These are phyloP conservation scores for Gasteruption jaculator DNA, from an alignment of 2,888 invertebrate genomes.

Conservation along the genomic window DNA sequence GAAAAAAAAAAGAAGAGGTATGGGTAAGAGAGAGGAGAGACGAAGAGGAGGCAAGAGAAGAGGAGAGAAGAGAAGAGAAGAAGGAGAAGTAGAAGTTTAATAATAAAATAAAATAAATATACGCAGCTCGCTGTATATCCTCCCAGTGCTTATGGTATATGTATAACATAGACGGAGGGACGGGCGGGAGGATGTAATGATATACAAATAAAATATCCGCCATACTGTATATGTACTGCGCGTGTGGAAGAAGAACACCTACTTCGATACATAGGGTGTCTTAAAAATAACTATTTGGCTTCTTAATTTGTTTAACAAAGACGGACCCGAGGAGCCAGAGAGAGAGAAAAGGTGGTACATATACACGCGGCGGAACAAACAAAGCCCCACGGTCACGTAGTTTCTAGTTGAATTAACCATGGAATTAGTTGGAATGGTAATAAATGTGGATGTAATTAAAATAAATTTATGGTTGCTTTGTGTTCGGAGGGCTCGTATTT, in stretches of 20 bases:
- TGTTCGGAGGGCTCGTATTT: too few relatives aligned
- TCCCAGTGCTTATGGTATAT: neutral
- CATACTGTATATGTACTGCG: constrained; percentile 23
- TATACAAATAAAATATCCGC: constrained; percentile 47
- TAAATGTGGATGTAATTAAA: too few relatives aligned
- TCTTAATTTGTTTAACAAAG: too few relatives aligned
- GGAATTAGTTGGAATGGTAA: too few relatives aligned
- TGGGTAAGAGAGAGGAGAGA: constrained; percentile 12
- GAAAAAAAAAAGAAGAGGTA: constrained; percentile 8
- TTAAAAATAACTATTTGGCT: constrained; percentile 16
- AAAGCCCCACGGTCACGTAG: too few relatives aligned
- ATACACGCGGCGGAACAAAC: too few relatives aligned
- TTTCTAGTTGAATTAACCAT: too few relatives aligned
- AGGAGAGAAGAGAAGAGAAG: constrained; percentile 7
- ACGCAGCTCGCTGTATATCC: constrained; percentile 6
- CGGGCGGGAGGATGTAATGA: constrained; percentile 36
- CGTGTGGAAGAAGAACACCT: constrained; percentile 28
- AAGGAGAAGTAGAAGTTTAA: constrained; percentile 14
- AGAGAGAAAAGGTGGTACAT: too few relatives aligned
- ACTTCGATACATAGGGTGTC: constrained; percentile 23
- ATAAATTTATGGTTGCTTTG: too few relatives aligned
- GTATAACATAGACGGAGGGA: constrained; percentile 8
- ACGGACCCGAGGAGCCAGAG: too few relatives aligned
- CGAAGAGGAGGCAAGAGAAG: constrained; percentile 19
- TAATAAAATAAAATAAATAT: constrained; percentile 26